These are phyloP conservation scores for Pristis pectinata DNA, from an alignment of 2,797 vertebrate species.

Conservation along the genomic window DNA sequence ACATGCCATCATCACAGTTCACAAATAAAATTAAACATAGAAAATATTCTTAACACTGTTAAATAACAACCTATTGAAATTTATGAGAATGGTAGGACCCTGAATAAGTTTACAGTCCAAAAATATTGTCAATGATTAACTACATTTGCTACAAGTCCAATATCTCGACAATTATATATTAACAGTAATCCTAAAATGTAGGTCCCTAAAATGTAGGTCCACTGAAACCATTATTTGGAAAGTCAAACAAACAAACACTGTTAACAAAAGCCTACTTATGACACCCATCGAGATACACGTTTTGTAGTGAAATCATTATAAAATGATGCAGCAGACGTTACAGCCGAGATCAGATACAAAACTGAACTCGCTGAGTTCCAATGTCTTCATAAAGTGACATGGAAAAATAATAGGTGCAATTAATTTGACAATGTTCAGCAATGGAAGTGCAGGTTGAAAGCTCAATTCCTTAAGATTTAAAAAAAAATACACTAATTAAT, in stretches of 20 bases:
- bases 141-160: slow-evolving; percentile 60
- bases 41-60: slow-evolving; percentile 93
- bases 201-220: slow-evolving; percentile 57
- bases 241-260: slow-evolving; percentile 59
- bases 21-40: slow-evolving; percentile 92
- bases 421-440: background rate
- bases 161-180: slow-evolving; percentile 63
- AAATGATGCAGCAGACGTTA: slow-evolving; percentile 54
- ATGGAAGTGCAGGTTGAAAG: background rate
- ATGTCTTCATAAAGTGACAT: slow-evolving; percentile 41
- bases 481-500: background rate
- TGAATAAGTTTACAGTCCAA: slow-evolving; percentile 69
- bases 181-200: slow-evolving; percentile 70
- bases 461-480: background rate
- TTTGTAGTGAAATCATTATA: slow-evolving; percentile 59
- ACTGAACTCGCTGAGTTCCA: slow-evolving; percentile 50
- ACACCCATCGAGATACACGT: slow-evolving; percentile 64
- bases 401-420: slow-evolving; percentile 21
- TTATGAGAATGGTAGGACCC: slow-evolving; percentile 73
- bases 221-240: slow-evolving; percentile 63
- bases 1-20: slow-evolving; percentile 89
- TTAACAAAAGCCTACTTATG: slow-evolving; percentile 59
- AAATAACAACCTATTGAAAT: slow-evolving; percentile 76
- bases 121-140: slow-evolving; percentile 63
- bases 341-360: slow-evolving; percentile 53